These are phyloP conservation scores for Stegodyphus dumicola DNA, from an alignment of 1,140 invertebrate species.

Conservation along the genomic window DNA sequence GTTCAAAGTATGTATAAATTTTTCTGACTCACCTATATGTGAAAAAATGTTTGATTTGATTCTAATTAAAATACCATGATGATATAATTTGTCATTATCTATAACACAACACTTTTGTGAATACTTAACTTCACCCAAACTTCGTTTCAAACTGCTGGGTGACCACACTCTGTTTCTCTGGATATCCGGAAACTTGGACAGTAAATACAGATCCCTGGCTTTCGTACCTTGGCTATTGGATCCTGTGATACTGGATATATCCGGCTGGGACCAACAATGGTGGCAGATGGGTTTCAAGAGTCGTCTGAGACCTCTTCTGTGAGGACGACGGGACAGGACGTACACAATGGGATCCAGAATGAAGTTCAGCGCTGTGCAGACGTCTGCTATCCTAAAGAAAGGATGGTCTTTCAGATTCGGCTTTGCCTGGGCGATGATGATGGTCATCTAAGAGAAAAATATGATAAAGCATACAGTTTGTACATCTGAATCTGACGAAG, in stretches of 20 bases:
- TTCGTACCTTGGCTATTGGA: constrained; percentile 41
- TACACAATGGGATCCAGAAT: constrained; percentile 85
- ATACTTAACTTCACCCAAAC: constrained; percentile 23
- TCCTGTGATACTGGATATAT: constrained; percentile 16
- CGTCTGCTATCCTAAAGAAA: constrained; percentile 76
- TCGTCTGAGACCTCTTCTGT: constrained; percentile 55
- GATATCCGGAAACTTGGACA: not conserved
- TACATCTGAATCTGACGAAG: not conserved
- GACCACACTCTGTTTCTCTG: not conserved
- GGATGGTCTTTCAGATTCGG: constrained; percentile 65
- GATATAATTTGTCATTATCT: too few species aligned
- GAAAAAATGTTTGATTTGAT: too few species aligned
- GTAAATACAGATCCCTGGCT: not conserved
- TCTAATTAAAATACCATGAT: too few species aligned
- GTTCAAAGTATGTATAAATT: too few species aligned
- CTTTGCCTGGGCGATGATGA: constrained; percentile 74
- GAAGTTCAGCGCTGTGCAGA: constrained; percentile 83
- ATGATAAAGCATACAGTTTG: not conserved
- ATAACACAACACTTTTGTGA: not conserved
- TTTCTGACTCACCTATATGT: too few species aligned
- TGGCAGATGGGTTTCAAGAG: constrained; percentile 63
- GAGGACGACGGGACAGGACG: constrained; percentile 71
- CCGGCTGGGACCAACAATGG: constrained; percentile 43
- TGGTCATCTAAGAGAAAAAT: constrained; percentile 73
- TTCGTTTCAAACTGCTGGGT: not conserved